phyloP scores from a whole-genome alignment of 2,888 invertebrate genomes.

The Andrena bicolor region DNA sequence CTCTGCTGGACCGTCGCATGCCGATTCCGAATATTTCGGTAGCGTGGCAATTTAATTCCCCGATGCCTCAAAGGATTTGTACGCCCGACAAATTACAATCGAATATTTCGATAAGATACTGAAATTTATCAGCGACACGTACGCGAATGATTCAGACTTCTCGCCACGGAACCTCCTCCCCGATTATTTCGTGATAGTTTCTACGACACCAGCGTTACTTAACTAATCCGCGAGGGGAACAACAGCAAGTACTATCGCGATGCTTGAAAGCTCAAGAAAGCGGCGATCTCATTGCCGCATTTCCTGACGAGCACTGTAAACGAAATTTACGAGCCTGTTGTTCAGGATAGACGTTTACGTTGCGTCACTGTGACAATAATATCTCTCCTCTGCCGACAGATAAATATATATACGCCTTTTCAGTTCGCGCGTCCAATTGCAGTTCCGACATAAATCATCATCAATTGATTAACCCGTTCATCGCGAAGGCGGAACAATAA shows the following conservation, averaged over 20 bases:
- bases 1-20: not conserved
- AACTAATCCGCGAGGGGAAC: constrained; percentile 7
- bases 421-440: constrained; percentile 50
- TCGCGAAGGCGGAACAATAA: constrained; percentile 53
- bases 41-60: not conserved
- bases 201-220: not conserved
- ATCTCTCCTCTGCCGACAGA: constrained; percentile 20
- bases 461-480: constrained; percentile 54
- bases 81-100: constrained; percentile 12
- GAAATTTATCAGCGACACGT: constrained; percentile 1
- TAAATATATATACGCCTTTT: constrained; percentile 51
- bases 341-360: constrained; percentile 33
- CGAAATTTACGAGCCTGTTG: constrained; percentile 48
- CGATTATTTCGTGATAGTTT: not conserved
- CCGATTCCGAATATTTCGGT: not conserved
- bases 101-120: constrained; percentile 43
- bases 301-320: not conserved
- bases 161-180: not conserved
- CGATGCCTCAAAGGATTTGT: not conserved
- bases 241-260: not conserved
- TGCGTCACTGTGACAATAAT: constrained; percentile 51
- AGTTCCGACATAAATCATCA: constrained; percentile 54
- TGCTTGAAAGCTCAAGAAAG: not conserved
- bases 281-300: not conserved
- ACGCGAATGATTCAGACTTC: not conserved